Evolutionary conservation across 2,888 invertebrate species (phyloP).

Genomic region (Dolichomitus sp.): DNA sequence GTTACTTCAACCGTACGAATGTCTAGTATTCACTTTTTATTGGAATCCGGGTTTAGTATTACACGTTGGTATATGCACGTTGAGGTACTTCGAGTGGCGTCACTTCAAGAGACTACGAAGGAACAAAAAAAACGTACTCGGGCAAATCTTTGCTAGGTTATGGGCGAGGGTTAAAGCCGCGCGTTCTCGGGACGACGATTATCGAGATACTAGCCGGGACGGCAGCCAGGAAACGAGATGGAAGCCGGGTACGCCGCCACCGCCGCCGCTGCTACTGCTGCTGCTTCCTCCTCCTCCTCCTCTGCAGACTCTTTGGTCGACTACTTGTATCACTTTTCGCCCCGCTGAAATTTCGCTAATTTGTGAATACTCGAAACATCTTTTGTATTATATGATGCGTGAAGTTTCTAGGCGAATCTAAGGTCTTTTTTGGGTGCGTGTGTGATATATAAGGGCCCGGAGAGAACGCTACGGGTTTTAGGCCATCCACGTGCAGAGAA

Average conservation of each 20-base stretch:
- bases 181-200: conserved; percentile 46
- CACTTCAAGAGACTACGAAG: conserved; percentile 9
- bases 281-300: conserved; percentile 20
- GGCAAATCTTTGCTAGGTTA: conserved; percentile 48
- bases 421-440: neutral
- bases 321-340: no score
- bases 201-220: conserved; percentile 46
- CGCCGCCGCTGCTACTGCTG: conserved; percentile 19
- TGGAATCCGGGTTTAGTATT: neutral
- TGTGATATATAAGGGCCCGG: neutral
- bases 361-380: no score
- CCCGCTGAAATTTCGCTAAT: no score
- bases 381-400: no score
- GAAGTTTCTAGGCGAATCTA: neutral
- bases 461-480: neutral
- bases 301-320: neutral
- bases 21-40: no score
- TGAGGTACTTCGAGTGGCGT: conserved; percentile 22
- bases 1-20: no score
- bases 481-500: neutral
- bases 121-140: conserved; percentile 4
- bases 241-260: conserved; percentile 37
- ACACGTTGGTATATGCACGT: conserved; percentile 7
- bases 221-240: conserved; percentile 48
- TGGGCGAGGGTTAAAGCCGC: conserved; percentile 11